Conservation (phyloP, 23 tunicate species). For the Trididemnum clinides region DNA sequence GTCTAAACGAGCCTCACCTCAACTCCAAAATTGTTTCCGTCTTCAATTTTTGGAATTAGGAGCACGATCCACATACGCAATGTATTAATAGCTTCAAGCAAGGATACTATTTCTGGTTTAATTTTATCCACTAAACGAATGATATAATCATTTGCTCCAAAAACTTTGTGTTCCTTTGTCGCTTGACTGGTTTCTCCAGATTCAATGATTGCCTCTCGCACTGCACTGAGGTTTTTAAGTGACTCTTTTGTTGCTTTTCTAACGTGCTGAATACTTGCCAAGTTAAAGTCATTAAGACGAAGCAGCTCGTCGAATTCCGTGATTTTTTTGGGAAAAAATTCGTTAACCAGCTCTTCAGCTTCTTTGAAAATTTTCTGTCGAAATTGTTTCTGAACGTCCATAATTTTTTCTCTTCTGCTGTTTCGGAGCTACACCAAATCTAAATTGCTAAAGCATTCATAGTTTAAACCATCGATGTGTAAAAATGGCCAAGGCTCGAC, state of each 20-base stretch:
- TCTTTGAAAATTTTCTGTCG: slow-evolving; percentile 58
- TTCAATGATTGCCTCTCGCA: background rate
- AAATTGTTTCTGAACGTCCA: slow-evolving; percentile 51
- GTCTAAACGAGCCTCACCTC: too few relatives aligned
- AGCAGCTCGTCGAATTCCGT: slow-evolving; percentile 67
- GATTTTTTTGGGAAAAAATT: slow-evolving; percentile 84
- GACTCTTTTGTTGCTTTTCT: slow-evolving; percentile 48
- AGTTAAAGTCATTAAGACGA: slow-evolving; percentile 34
- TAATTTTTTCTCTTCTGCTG: background rate
- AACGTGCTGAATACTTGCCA: slow-evolving; percentile 46
- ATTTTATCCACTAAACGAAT: slow-evolving; percentile 53
- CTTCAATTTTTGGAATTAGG: slow-evolving; percentile 93
- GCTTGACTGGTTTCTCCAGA: slow-evolving; percentile 36
- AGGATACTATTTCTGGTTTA: slow-evolving; percentile 78
- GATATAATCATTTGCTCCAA: slow-evolving; percentile 60
- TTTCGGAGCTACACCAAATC: too few relatives aligned
- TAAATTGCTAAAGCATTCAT: too few relatives aligned
- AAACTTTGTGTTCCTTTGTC: slow-evolving; percentile 22
- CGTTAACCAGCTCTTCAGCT: slow-evolving; percentile 74
- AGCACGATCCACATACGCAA: slow-evolving; percentile 86
- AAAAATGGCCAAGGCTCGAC: too few relatives aligned
- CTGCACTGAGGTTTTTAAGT: slow-evolving; percentile 17
- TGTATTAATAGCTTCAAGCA: slow-evolving; percentile 78
- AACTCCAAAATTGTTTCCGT: slow-evolving; percentile 96
- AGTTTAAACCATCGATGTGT: too few relatives aligned